Base-by-base conservation (phyloP, 2,888 invertebrate species). In the Agriotes lineatus region DNA sequence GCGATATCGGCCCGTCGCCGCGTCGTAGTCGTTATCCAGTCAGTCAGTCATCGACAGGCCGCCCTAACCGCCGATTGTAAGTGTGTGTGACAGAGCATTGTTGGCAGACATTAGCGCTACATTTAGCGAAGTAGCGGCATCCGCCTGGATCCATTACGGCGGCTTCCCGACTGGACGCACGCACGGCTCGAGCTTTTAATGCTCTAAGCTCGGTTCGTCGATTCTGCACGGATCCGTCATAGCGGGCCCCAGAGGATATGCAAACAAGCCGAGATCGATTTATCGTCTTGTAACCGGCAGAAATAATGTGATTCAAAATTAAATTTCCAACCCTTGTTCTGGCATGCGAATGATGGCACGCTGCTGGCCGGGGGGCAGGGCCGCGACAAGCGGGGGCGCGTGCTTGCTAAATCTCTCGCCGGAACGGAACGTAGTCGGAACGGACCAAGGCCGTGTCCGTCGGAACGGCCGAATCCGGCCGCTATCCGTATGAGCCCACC, bases 221-320 rank as follows among this genome's bases (percentile, higher is more conserved):
- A 67, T 54, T 54, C 59, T 67, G 52, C 58, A 62, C 62, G 54
- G 57, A 70, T 62, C 62, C 63, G 64, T 68, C 67, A 66, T 69
- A 65, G 67, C 60, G n/a, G 67, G 54, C 48, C 56, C 58, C 69
- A 69, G 72, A 75, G 70, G 69, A 71, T 74, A 75, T 75, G 75
- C 75, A 74, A 72, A 74, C 74, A 74, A 69, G 72, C 72, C 71
- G 75, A 73, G 75, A 80, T 80, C 80, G 80, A 81, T 80, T 80
- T 80, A 80, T 80, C 79, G 80, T 80, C 80, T 79, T 80, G 79
- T 79, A 80, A 78, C 77, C 75, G 78, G 75, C 78, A 77, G 80
- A 80, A 81, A 81, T 81, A 81, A 80, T 80, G 80, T 80, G 80
- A 81, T 81, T 80, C 79, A 79, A 80, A 81, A 81, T 81, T 81